A percentile compares a stretch with the other conserved stretches of the same genome.
Conservation (phyloP, 2,888 invertebrate genomes). For the Archips crataeganus region DNA sequence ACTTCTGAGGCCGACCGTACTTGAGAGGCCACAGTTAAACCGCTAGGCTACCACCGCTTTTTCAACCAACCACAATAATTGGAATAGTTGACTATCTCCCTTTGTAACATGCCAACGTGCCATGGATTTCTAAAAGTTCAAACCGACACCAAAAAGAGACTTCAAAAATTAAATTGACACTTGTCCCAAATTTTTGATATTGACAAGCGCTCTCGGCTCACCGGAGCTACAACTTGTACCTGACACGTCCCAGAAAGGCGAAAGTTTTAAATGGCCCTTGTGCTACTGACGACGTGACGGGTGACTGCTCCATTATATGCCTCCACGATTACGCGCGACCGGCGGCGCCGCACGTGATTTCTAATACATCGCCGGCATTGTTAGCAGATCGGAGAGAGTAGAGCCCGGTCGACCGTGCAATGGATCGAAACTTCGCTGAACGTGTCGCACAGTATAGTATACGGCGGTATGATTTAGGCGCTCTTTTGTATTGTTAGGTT, state of each 20-base stretch:
- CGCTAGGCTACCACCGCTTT: no score
- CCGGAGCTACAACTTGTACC: neutral
- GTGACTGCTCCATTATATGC: conserved; percentile 17
- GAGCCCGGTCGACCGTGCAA: neutral
- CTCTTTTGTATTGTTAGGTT: conserved; percentile 19
- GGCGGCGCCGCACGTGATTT: neutral
- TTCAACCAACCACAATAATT: no score
- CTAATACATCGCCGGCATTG: neutral
- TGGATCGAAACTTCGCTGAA: neutral
- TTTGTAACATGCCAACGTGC: no score
- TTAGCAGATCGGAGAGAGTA: no score
- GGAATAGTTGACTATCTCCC: no score
- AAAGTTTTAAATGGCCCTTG: conserved; percentile 32
- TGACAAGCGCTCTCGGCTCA: neutral
- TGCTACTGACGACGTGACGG: conserved; percentile 26
- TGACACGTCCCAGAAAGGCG: conserved; percentile 1
- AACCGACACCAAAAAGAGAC: neutral
- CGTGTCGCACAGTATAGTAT: neutral
- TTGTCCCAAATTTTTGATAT: neutral
- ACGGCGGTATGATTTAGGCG: conserved; percentile 22
- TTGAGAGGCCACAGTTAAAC: no score
- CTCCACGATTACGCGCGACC: neutral
- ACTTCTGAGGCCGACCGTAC: no score
- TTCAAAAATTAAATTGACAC: neutral
- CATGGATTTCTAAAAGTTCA: no score